Conservation (phyloP, 1,140 invertebrate species). For the Drosophila pectinifera region DNA sequence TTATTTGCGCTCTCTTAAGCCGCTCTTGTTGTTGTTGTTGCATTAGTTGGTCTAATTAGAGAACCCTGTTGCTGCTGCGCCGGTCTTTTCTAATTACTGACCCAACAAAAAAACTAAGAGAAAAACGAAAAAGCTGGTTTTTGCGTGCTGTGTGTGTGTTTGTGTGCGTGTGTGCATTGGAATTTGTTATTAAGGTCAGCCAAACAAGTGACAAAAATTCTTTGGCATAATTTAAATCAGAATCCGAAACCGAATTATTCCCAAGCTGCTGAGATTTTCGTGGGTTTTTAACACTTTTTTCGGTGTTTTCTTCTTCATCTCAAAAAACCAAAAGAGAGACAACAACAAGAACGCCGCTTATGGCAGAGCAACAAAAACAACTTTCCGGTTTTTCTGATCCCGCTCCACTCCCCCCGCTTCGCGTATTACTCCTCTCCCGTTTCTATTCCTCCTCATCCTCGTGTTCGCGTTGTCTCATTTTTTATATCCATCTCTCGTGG, state of each 20-base stretch:
- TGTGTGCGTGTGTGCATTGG: slow-evolving; percentile 65
- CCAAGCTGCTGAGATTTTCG: slow-evolving; percentile 49
- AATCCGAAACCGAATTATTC: slow-evolving; percentile 37
- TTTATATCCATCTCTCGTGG: slow-evolving; percentile 74
- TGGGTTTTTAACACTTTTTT: slow-evolving; percentile 29
- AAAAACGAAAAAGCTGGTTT: slow-evolving; percentile 36
- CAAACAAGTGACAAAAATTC: slow-evolving; percentile 76
- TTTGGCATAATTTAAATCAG: slow-evolving; percentile 66
- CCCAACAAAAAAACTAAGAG: slow-evolving; percentile 35
- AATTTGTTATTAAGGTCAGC: slow-evolving; percentile 80
- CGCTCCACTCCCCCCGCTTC: slow-evolving; percentile 20
- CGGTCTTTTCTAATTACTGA: slow-evolving; percentile 73
- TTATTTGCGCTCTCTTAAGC: slow-evolving; percentile 9
- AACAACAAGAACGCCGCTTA: slow-evolving; percentile 64
- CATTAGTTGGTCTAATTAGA: slow-evolving; percentile 46
- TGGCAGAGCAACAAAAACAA: slow-evolving; percentile 66
- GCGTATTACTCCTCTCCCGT: slow-evolving; percentile 24
- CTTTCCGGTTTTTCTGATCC: slow-evolving; percentile 71
- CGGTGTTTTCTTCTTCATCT: slow-evolving; percentile 45
- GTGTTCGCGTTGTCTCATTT: slow-evolving; percentile 62
- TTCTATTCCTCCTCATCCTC: slow-evolving; percentile 44
- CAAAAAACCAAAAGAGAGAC: slow-evolving; percentile 14
- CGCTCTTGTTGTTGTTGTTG: slow-evolving; percentile 33
- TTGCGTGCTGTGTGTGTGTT: slow-evolving; percentile 23
- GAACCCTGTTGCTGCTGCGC: slow-evolving; percentile 55